phyloP scores from a whole-genome alignment of 2,113 vertebrate genomes.

The Cyprinodon brontotheroides region DNA sequence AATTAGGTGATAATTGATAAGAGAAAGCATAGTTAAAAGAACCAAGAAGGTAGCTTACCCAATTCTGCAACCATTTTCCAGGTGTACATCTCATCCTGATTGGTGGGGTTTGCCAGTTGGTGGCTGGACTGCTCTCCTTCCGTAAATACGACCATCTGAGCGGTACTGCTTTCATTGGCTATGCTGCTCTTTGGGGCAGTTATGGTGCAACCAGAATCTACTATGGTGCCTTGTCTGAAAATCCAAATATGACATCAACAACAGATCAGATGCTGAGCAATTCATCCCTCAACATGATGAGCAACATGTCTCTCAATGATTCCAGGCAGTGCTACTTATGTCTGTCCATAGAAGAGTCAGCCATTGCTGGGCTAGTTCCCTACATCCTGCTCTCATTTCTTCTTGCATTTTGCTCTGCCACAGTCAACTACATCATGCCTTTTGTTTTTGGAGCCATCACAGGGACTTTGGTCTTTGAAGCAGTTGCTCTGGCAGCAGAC shows the following conservation, averaged over 20 bases:
- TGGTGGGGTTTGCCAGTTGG: slow-evolving; percentile 85
- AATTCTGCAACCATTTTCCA: slow-evolving; percentile 40
- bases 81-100: slow-evolving; percentile 88
- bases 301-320: slow-evolving; percentile 7
- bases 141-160: slow-evolving; percentile 88
- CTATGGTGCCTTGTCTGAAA: slow-evolving; percentile 49
- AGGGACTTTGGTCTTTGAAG: slow-evolving; percentile 84
- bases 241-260: neutral
- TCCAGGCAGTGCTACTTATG: slow-evolving; percentile 21
- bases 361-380: slow-evolving; percentile 83
- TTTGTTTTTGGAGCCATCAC: slow-evolving; percentile 89
- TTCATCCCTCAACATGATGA: slow-evolving; percentile 7
- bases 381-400: slow-evolving; percentile 85
- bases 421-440: slow-evolving; percentile 90
- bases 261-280: slow-evolving; percentile 30
- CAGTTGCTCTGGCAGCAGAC: slow-evolving; percentile 73
- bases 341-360: slow-evolving; percentile 70
- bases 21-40: neutral
- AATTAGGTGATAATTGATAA: neutral
- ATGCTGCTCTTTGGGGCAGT: slow-evolving; percentile 88
- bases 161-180: slow-evolving; percentile 86
- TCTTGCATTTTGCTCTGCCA: slow-evolving; percentile 88
- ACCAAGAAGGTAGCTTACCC: neutral
- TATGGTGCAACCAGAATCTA: slow-evolving; percentile 85
- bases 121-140: slow-evolving; percentile 87